Conservation (phyloP, 2,888 invertebrate species). For the Alcis repandata region DNA sequence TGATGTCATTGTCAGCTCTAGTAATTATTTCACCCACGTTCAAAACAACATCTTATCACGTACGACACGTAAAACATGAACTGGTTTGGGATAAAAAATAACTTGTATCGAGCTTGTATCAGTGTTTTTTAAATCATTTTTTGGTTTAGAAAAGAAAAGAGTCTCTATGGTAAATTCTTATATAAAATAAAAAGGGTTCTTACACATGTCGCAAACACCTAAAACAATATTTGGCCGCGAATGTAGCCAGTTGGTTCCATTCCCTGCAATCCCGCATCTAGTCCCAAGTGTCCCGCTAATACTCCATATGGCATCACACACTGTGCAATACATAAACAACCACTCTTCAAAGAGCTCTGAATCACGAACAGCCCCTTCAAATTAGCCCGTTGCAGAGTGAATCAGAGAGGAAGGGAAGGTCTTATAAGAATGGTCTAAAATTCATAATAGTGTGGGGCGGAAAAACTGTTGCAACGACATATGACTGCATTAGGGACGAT, state of each 20-base stretch:
- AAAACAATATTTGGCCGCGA: conserved; percentile 67
- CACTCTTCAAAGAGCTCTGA: conserved; percentile 59
- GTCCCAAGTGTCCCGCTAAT: conserved; percentile 84
- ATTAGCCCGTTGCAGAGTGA: conserved; percentile 1
- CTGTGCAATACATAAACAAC: conserved; percentile 73
- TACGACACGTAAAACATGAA: neutral
- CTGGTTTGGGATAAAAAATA: no score
- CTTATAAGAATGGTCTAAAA: conserved; percentile 63
- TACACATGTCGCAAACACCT: conserved; percentile 48
- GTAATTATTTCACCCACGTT: neutral
- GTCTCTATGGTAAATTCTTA: neutral
- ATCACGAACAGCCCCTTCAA: conserved; percentile 24
- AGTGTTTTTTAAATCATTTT: no score
- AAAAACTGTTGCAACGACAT: conserved; percentile 82
- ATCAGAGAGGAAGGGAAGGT: conserved; percentile 47
- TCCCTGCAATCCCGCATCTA: conserved; percentile 70
- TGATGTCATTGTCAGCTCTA: neutral
- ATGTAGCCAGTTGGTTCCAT: conserved; percentile 82
- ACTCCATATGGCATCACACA: conserved; percentile 84
- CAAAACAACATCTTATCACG: neutral
- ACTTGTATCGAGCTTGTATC: no score
- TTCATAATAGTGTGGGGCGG: conserved; percentile 76
- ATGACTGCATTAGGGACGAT: conserved; percentile 84
- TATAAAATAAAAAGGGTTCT: conserved; percentile 38
- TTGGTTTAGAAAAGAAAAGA: neutral